Evolutionary conservation across 2,888 invertebrate genomes (phyloP), one percentile per base, ranked within the genome.

Genomic region (Parnassius glacialis): DNA sequence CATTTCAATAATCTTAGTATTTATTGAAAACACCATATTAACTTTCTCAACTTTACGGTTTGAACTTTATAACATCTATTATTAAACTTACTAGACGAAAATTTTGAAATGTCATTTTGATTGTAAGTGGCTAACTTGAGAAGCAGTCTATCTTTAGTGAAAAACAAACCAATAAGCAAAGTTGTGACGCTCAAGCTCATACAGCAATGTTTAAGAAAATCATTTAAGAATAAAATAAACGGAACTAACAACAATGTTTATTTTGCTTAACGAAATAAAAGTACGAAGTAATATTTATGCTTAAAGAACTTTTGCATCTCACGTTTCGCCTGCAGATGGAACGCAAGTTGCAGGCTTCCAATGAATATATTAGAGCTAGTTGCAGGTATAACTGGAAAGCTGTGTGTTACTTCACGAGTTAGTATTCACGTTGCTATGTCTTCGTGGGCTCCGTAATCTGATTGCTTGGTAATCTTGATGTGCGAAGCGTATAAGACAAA

Each of bases 291-390:
- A 72, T 71, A 75, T 75, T 74, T 75, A 75, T 73, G 72, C 71
- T 69, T 62, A 67, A 62, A 56, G 67, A 78, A 79, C 67, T 80
- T 77, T 77, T 73, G 73, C 76, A 75, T 73, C 73, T 71, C 80
- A 79, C 81, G 80, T 79, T 65, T 71, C 70, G 67, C 70, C 69
- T 64, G 66, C 69, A 74, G 73, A 76, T 76, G 66, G 67, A 69
- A 69, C 72, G 68, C 71, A 71, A 80, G 75, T 75, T 77, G 81
- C 81, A 72, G 75, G 78, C 73, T 78, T 78, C 80, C 84, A 85
- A 86, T 87, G 86, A 86, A 87, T 87, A 87, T 80, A 85, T 87
- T 85, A 85, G 74, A 66, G 58, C 63, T 64, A 70, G 72, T 72
- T 73, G 67, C 75, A 78, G 77, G 79, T 81, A 59, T 59, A 59